These are phyloP conservation scores for Beroe forskalii DNA, from an alignment of 37 sponge, comb jelly and placozoan species.

Conservation along the genomic window DNA sequence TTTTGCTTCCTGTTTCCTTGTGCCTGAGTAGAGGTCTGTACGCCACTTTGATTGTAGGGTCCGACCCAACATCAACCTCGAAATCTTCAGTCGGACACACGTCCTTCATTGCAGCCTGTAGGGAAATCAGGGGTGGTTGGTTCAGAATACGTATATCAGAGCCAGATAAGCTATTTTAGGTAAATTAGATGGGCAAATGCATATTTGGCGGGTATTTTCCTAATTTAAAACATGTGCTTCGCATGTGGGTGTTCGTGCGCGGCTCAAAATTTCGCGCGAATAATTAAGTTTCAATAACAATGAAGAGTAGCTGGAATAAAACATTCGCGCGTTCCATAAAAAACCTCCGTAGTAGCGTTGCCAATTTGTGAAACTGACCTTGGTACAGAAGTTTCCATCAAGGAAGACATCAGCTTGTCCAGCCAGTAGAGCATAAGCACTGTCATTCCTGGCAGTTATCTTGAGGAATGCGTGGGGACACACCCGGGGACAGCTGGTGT, in stretches of 20 bases:
- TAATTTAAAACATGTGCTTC: not conserved
- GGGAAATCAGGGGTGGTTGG: not conserved
- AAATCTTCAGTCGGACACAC: conserved; percentile 21
- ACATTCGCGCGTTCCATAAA: conserved; percentile 41
- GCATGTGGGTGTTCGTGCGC: not conserved
- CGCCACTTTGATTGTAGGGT: conserved; percentile 35
- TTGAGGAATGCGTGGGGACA: conserved; percentile 1
- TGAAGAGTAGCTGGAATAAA: too few relatives aligned
- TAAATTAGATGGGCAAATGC: too few relatives aligned
- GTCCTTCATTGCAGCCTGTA: not conserved
- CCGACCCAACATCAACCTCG: conserved; percentile 15
- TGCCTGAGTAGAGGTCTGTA: conserved; percentile 21
- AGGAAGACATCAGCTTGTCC: not conserved
- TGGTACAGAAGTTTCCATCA: conserved; percentile 8
- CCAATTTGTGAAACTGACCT: not conserved
- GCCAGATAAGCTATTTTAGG: too few relatives aligned
- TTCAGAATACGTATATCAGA: too few relatives aligned
- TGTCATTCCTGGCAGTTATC: conserved; percentile 7
- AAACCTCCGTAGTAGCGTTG: not conserved
- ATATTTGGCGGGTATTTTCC: not conserved
- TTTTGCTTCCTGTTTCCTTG: conserved; percentile 1
- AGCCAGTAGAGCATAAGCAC: conserved; percentile 14
- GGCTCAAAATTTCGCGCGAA: too few relatives aligned
- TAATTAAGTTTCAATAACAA: too few relatives aligned
- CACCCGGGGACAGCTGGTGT: conserved; percentile 1